These are phyloP conservation scores for Cyphomyrus discorhynchus DNA, from an alignment of 2,113 vertebrate genomes.

Conservation along the genomic window DNA sequence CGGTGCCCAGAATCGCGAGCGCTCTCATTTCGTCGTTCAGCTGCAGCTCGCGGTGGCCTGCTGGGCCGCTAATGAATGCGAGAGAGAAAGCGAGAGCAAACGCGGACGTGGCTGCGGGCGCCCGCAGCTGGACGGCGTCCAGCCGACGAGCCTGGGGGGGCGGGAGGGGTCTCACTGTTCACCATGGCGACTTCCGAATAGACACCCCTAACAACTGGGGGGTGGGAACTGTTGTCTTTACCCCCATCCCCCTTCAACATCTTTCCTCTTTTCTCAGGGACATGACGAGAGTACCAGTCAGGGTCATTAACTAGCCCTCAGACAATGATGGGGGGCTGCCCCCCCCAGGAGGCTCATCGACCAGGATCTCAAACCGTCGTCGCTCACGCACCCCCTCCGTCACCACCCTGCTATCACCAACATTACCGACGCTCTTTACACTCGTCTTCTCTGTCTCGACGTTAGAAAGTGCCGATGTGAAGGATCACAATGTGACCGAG, in stretches of 20 bases:
- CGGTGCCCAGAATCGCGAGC: not conserved
- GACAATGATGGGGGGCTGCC: not conserved
- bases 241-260: not conserved
- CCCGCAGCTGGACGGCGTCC: not conserved
- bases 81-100: not conserved
- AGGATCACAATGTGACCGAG: not conserved
- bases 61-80: not conserved
- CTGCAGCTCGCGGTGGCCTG: not conserved
- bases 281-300: not conserved
- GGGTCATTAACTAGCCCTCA: not conserved
- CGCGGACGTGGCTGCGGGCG: not conserved
- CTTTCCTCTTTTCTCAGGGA: not conserved
- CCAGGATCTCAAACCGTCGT: not conserved
- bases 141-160: not conserved
- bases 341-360: not conserved
- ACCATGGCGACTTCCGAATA: not conserved
- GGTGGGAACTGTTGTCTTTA: not conserved
- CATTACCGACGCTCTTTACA: not conserved
- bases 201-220: not conserved
- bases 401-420: not conserved
- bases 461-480: not conserved
- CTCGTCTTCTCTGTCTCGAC: not conserved
- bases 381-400: not conserved
- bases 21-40: not conserved
- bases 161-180: too few relatives aligned